Conservation (phyloP, 2,113 vertebrate species). For the Rhodinocichla rosea region DNA sequence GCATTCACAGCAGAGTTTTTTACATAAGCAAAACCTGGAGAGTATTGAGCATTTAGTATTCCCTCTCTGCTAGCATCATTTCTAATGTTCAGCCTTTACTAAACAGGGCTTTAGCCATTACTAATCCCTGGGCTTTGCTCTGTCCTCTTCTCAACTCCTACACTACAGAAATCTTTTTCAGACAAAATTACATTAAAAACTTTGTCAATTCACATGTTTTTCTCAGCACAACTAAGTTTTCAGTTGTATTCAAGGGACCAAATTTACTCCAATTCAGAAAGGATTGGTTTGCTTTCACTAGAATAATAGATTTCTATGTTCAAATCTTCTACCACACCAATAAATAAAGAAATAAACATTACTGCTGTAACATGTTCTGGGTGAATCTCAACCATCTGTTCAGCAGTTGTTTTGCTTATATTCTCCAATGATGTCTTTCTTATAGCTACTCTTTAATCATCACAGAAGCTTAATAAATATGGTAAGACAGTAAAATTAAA, state of each 20-base stretch:
- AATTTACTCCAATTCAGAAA: neutral
- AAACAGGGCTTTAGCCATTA: neutral
- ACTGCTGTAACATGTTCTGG: neutral
- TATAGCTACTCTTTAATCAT: neutral
- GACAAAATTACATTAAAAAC: neutral
- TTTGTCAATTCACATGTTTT: neutral
- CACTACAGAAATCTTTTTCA: neutral
- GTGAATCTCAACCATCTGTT: neutral
- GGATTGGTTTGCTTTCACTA: neutral
- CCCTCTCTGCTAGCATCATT: neutral
- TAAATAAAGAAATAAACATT: neutral
- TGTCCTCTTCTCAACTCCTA: neutral
- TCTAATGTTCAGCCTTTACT: neutral
- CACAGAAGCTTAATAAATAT: neutral
- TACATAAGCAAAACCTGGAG: neutral
- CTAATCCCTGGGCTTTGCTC: neutral
- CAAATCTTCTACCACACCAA: neutral
- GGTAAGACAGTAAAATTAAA: neutral
- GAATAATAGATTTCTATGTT: neutral
- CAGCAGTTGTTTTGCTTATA: neutral
- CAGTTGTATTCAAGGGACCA: neutral
- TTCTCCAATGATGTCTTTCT: neutral
- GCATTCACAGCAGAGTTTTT: neutral
- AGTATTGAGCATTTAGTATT: neutral
- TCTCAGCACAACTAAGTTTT: neutral